phyloP scores from a whole-genome alignment of 1,140 invertebrate species.

The Theocolax elegans region DNA sequence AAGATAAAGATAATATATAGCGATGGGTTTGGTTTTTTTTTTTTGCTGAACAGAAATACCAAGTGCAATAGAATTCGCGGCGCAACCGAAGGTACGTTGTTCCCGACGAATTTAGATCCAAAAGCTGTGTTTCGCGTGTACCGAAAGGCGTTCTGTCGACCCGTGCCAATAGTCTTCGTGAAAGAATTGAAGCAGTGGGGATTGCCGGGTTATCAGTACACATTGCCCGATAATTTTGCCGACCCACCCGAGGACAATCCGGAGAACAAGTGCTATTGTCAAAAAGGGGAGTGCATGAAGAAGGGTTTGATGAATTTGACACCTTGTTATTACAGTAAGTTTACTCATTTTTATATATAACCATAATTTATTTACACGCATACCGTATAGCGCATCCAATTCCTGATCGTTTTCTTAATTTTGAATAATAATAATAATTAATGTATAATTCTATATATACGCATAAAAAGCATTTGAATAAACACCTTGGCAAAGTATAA shows the following conservation, averaged over 20 bases:
- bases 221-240: constrained; percentile 69
- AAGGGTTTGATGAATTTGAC: constrained; percentile 74
- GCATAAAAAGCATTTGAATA: too few species aligned
- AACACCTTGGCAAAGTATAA: too few species aligned
- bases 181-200: constrained; percentile 53
- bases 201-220: constrained; percentile 64
- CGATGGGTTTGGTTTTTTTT: constrained; percentile 7
- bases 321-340: constrained; percentile 80
- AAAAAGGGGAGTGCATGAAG: constrained; percentile 68
- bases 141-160: constrained; percentile 76
- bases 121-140: constrained; percentile 71
- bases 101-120: constrained; percentile 69
- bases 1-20: too few species aligned
- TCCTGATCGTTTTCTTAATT: too few species aligned
- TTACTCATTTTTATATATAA: background rate
- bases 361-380: too few species aligned
- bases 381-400: too few species aligned
- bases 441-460: too few species aligned
- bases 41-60: constrained; percentile 57
- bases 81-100: constrained; percentile 71
- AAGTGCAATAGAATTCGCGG: constrained; percentile 71
- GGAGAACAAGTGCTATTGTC: constrained; percentile 74
- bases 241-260: constrained; percentile 68
- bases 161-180: constrained; percentile 70
- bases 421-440: too few species aligned